Evolutionary conservation across 2,888 invertebrate genomes (phyloP).

Genomic region (Eupithecia subumbrata): DNA sequence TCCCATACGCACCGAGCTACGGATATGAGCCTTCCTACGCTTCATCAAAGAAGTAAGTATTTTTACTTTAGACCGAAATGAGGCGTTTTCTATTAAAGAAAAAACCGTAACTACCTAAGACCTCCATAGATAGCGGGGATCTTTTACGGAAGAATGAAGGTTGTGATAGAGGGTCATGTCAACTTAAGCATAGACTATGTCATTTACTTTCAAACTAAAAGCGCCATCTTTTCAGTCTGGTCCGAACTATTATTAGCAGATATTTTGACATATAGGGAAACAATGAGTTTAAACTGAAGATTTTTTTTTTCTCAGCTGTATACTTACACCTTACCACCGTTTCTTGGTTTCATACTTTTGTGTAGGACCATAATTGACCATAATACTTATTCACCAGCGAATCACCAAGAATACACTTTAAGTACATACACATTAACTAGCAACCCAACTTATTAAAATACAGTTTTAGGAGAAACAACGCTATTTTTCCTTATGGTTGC

Average conservation of each 20-base stretch:
- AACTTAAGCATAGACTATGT: too few species aligned
- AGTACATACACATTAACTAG: not conserved
- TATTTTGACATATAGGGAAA: not conserved
- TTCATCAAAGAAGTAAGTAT: constrained; percentile 60
- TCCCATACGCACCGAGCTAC: constrained; percentile 76
- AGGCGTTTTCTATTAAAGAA: too few species aligned
- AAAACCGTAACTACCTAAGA: too few species aligned
- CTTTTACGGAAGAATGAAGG: too few species aligned
- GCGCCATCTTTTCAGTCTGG: too few species aligned
- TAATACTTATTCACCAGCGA: not conserved
- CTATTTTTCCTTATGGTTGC: not conserved
- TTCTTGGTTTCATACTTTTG: not conserved
- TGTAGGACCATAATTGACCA: not conserved
- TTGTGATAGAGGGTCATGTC: too few species aligned
- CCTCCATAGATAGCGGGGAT: too few species aligned
- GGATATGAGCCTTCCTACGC: constrained; percentile 64
- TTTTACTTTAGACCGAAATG: not conserved
- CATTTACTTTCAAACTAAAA: too few species aligned
- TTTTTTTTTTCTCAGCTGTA: too few species aligned
- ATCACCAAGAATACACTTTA: not conserved
- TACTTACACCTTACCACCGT: not conserved
- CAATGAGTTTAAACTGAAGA: too few species aligned
- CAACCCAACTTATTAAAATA: not conserved
- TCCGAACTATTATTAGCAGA: too few species aligned
- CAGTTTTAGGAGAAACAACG: not conserved